Base-by-base conservation (phyloP, 2,113 vertebrate genomes). In the Ictalurus punctatus region DNA sequence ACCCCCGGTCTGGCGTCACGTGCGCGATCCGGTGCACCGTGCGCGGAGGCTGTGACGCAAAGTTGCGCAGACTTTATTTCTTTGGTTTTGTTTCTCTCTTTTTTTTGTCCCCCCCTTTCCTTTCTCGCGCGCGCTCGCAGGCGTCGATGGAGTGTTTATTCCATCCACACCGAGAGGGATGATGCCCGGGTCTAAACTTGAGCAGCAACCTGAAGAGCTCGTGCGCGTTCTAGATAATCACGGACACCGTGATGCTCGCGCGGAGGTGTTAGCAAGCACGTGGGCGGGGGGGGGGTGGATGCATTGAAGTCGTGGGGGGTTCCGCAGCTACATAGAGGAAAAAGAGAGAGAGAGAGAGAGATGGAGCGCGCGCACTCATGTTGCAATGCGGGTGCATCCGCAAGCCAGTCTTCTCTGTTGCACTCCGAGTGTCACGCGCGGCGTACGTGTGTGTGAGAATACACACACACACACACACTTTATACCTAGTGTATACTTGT, bases 301-400 rank as follows among this genome's bases (percentile, higher is more conserved):
- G n/a, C 2, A 0, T n/a, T 8, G 6, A n/a, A 2, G 13, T 56
- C 0, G 2, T 1, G 65, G 27, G n/a, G 10, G 9, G 9, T 12
- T 13, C 14, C 30, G 16, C 69, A 19, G 16, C 69, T 69, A 30
- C 65, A 69, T 30, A 30, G n/a, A 67, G 25, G n/a, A 9, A 23
- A 25, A 2, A 65, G 30, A 34, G 25, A 71, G 67, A 30, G n/a
- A 71, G 67, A 69, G 65, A 69, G n/a, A 14, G 65, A n/a, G 65
- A 69, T 0, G 4, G 34, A 74, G 71, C 71, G 34, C 34, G 71
- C 71, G 19, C 71, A 74, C 71, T 74, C 17, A 17, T 74, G 71
- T 74, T 76, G 40, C 74, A 78, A 78, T 78, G 74, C 74, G 74
- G 44, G 48, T 80, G 48, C 44, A 80, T 48, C 13, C 5, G 25